Conservation (phyloP, 1,140 invertebrate species). For the Aphaenogaster floridana region DNA sequence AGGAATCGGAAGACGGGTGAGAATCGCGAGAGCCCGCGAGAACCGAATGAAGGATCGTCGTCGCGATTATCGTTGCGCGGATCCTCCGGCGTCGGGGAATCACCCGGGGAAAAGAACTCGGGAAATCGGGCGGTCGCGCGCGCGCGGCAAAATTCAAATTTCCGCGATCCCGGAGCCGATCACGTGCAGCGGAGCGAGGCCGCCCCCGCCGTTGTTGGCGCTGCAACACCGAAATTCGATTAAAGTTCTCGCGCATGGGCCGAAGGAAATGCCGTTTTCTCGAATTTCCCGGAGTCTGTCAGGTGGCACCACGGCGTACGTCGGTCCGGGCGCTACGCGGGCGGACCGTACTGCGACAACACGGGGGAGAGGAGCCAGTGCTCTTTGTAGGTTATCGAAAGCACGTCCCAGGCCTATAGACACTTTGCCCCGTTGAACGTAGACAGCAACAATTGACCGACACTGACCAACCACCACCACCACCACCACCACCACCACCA, state of each 20-base stretch:
- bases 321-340: constrained; percentile 70
- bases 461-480: constrained; percentile 41
- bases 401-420: constrained; percentile 58
- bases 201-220: constrained; percentile 62
- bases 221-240: constrained; percentile 84
- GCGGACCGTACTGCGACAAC: constrained; percentile 63
- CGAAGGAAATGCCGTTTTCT: constrained; percentile 84
- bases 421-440: constrained; percentile 62
- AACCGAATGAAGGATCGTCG: not conserved
- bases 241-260: constrained; percentile 85
- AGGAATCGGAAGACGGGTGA: not conserved
- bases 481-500: constrained; percentile 44
- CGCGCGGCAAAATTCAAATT: constrained; percentile 62
- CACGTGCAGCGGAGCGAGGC: constrained; percentile 58
- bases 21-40: not conserved
- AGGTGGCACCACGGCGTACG: constrained; percentile 84
- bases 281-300: constrained; percentile 83
- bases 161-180: not conserved
- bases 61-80: not conserved
- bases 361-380: constrained; percentile 69
- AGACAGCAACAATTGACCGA: constrained; percentile 66
- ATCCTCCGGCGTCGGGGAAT: not conserved
- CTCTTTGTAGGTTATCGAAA: constrained; percentile 79
- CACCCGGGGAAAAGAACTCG: not conserved
- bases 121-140: not conserved